Conservation (phyloP, 2,797 vertebrate species). For the Macropus fuliginosus region DNA sequence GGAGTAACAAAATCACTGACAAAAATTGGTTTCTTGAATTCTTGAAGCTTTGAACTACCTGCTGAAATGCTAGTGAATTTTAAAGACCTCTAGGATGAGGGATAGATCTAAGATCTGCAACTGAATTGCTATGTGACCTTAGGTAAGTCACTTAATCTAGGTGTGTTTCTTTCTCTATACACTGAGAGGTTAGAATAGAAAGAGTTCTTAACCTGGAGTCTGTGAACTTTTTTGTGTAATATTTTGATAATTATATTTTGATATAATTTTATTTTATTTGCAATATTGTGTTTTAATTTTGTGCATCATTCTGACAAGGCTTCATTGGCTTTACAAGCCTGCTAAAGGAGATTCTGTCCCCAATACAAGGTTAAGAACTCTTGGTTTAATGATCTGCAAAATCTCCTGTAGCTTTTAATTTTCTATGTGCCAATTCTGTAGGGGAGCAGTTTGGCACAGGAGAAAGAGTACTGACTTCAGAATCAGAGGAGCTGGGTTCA, state of each 20-base stretch:
- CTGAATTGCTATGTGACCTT: neutral
- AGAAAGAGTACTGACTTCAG: neutral
- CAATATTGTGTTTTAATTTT: neutral
- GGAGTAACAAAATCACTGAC: neutral
- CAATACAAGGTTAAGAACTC: neutral
- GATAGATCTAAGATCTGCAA: neutral
- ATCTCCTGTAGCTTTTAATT: neutral
- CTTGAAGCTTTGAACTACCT: neutral
- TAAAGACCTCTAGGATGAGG: neutral
- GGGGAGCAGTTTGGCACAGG: neutral
- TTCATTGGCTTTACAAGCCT: neutral
- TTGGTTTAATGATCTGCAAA: neutral
- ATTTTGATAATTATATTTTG: neutral
- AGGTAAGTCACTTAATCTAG: neutral
- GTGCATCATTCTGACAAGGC: neutral
- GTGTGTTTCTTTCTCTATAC: neutral
- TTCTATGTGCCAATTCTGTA: neutral
- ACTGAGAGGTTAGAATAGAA: neutral
- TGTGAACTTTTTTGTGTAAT: neutral
- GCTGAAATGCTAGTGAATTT: neutral
- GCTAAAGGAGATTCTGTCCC: neutral
- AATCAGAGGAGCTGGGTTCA: neutral
- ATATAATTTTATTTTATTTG: neutral
- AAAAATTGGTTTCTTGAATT: neutral
- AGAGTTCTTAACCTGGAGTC: neutral